Evolutionary conservation across 1,140 invertebrate species (phyloP).

Genomic region (Sweltsa coloradensis): DNA sequence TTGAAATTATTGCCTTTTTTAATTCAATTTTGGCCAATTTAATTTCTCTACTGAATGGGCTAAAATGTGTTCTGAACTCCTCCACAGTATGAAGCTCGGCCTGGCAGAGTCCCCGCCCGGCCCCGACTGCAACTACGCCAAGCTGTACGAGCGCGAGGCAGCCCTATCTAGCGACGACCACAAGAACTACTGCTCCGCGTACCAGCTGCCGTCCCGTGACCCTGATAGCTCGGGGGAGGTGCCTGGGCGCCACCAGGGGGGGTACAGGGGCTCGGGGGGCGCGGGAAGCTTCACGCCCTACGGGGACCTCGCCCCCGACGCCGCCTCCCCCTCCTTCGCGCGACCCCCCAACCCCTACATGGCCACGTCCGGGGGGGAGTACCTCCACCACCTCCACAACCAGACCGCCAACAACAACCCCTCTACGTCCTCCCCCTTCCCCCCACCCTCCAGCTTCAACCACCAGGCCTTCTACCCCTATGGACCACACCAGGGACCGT

Average conservation of each 20-base stretch:
- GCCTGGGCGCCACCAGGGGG: conserved; percentile 6
- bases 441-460: neutral
- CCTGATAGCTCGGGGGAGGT: neutral
- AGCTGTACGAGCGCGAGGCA: conserved; percentile 9
- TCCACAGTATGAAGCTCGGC: conserved; percentile 10
- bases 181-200: conserved; percentile 10
- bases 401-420: conserved; percentile 7
- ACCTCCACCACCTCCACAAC: conserved; percentile 9
- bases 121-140: conserved; percentile 11
- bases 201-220: conserved; percentile 2
- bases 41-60: too few species aligned
- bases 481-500: conserved; percentile 7
- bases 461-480: conserved; percentile 14
- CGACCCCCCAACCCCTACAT: neutral
- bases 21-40: too few species aligned
- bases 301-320: neutral
- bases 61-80: neutral
- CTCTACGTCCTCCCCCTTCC: neutral
- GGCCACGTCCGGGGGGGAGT: conserved; percentile 2
- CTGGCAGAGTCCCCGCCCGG: conserved; percentile 10
- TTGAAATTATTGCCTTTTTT: too few species aligned
- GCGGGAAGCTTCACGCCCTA: too few species aligned
- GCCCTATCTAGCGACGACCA: neutral
- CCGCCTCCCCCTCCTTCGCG: conserved; percentile 4
- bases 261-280: too few species aligned